Evolutionary conservation across 2,113 vertebrate species (phyloP).

Genomic region (Chlamydotis undulata): DNA sequence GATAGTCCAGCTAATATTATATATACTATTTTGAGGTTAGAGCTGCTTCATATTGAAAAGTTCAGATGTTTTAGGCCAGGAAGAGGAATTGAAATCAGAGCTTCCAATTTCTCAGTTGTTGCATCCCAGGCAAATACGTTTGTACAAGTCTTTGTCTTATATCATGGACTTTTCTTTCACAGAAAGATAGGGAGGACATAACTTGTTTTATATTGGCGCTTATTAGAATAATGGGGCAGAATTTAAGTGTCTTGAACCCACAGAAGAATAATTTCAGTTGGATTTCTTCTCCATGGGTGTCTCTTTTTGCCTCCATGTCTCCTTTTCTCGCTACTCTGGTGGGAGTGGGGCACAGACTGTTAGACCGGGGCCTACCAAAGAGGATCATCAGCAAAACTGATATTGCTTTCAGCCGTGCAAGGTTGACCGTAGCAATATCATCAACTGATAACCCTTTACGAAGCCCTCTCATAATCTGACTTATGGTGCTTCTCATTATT

Average conservation of each 20-base stretch:
- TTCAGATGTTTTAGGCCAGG: not conserved
- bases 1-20: not conserved
- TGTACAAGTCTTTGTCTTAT: not conserved
- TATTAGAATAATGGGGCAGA: not conserved
- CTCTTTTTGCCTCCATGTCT: not conserved
- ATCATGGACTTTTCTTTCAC: not conserved
- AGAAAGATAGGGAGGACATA: not conserved
- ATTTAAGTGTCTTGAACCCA: not conserved
- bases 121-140: not conserved
- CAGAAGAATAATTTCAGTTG: not conserved
- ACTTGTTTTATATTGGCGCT: not conserved
- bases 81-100: not conserved
- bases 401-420: not conserved
- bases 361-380: not conserved
- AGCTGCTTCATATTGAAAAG: not conserved
- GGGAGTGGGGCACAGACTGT: not conserved
- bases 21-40: slow-evolving; percentile 47
- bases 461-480: not conserved
- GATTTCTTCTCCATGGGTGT: not conserved
- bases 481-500: not conserved
- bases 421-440: not conserved
- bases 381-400: not conserved
- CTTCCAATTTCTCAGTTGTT: not conserved
- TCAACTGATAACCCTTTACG: not conserved
- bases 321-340: not conserved